These are phyloP conservation scores for Chelonoidis abingdonii DNA, from an alignment of 2,113 vertebrate species.

Conservation along the genomic window DNA sequence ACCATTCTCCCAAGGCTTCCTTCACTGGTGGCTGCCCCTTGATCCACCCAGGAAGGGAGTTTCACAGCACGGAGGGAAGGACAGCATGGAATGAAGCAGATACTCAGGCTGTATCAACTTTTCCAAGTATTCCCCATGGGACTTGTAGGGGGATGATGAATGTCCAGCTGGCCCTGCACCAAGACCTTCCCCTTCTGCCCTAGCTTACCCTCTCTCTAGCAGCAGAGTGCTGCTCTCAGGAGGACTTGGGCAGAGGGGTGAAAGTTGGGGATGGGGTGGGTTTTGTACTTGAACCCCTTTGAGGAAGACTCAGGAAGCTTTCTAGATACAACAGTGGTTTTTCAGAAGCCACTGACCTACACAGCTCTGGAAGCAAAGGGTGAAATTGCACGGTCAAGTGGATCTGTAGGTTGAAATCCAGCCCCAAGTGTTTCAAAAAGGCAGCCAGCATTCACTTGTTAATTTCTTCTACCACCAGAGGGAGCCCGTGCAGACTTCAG, in stretches of 20 bases:
- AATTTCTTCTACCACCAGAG: constrained; percentile 8
- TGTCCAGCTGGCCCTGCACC: not conserved
- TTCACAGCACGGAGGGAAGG: not conserved
- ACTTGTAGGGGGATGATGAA: not conserved
- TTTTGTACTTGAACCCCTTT: not conserved
- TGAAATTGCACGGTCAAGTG: not conserved
- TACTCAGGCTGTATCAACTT: not conserved
- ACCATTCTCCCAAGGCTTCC: not conserved
- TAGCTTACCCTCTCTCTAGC: not conserved
- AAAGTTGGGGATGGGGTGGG: too few species aligned
- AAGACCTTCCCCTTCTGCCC: not conserved
- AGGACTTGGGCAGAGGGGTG: too few species aligned
- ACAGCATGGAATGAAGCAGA: not conserved
- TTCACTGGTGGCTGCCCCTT: not conserved
- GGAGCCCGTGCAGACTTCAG: constrained; percentile 6
- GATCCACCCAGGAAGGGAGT: not conserved
- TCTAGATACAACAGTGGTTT: too few species aligned
- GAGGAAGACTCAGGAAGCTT: too few species aligned
- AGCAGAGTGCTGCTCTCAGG: not conserved
- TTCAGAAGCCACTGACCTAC: not conserved
- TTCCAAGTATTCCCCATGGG: not conserved
- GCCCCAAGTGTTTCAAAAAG: not conserved
- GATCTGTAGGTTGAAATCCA: not conserved
- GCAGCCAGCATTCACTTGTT: not conserved
- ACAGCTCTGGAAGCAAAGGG: not conserved